Evolutionary conservation across 2,797 vertebrate species (phyloP), one percentile per base, ranked within the genome.

Genomic region (Morus bassanus): DNA sequence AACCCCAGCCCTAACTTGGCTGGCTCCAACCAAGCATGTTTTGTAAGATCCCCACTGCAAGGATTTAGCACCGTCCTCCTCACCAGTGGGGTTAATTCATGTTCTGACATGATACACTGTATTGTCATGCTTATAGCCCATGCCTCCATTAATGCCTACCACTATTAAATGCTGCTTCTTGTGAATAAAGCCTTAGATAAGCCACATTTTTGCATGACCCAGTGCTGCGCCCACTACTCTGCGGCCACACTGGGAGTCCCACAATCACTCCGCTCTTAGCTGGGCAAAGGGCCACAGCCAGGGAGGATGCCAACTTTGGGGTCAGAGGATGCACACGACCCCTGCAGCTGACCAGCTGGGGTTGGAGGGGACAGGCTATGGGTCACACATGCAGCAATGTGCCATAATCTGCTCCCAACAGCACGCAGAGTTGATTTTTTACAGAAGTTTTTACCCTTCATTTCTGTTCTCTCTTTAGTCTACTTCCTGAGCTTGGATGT

Each of bases 341-440:
- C 56, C 61, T 86, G 53, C 54, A 88, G 18, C 30, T 78, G 80
- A 57, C 6, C 48, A 48, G 27, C 14, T 77, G 68, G 5, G 2
- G 18, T 0, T 21, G 13, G 2, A 2, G 11, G 37, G 11, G 2
- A 14, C 23, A 67, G 31, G 18, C 15, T 7, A 2, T 2, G 1
- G 21, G 14, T 39, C 60, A 73, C 39, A 23, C 53, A 2, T 33
- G 23, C 11, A 18, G 13, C 48, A 9, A 5, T 6, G 59, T 37
- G 30, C 8, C 0, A 0, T 18, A 37, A 41, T 63, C 48, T 51
- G 28, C 24, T 91, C 57, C 37, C 11, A 81, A 9, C 7, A 61
- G 48, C 37, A 24, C 21, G 37, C 2, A n/a, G 16, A 65, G 10
- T 0, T 45, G 9, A 31, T 24, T 63, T 4, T 51, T 84, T 30